Conservation (phyloP, 2,797 vertebrate genomes). For the Enteromius paludinosus region DNA sequence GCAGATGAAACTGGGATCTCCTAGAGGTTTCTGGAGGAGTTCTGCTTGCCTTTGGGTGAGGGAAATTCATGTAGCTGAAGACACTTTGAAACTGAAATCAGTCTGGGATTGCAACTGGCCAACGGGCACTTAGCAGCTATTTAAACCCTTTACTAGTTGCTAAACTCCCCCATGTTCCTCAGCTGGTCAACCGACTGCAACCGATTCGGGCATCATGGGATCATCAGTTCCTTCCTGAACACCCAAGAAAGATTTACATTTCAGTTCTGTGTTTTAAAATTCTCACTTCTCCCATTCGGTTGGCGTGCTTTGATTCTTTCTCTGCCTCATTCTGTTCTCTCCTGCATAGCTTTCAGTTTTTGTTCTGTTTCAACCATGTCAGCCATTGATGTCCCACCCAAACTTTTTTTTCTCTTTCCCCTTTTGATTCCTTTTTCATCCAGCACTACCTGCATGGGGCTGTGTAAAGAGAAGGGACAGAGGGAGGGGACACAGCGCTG, state of each 20-base stretch:
- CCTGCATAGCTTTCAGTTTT: slow-evolving; percentile 79
- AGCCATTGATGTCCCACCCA: slow-evolving; percentile 82
- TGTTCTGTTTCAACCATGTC: slow-evolving; percentile 81
- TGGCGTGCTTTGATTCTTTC: slow-evolving; percentile 69
- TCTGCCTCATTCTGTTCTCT: slow-evolving; percentile 67
- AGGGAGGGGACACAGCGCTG: slow-evolving; percentile 76
- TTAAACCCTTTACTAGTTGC: background rate
- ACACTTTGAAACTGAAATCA: slow-evolving; percentile 64
- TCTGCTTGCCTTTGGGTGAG: slow-evolving; percentile 59
- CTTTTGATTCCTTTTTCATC: slow-evolving; percentile 82
- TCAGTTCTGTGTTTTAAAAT: slow-evolving; percentile 70
- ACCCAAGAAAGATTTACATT: slow-evolving; percentile 63
- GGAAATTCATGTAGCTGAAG: slow-evolving; percentile 63
- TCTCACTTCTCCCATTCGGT: slow-evolving; percentile 62
- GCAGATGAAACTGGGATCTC: slow-evolving; percentile 34
- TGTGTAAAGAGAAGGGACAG: slow-evolving; percentile 61
- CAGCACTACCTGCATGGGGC: slow-evolving; percentile 74
- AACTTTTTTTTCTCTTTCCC: slow-evolving; percentile 69
- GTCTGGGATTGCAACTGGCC: slow-evolving; percentile 59
- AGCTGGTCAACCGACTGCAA: slow-evolving; percentile 15
- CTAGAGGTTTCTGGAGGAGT: slow-evolving; percentile 61
- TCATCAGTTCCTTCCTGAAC: slow-evolving; percentile 37
- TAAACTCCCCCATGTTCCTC: background rate
- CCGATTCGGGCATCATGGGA: slow-evolving; percentile 28
- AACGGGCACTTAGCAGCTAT: slow-evolving; percentile 34